Evolutionary conservation across 2,888 invertebrate species (phyloP), one percentile per base, ranked within the genome.

Genomic region (Drosophila acutilabella): DNA sequence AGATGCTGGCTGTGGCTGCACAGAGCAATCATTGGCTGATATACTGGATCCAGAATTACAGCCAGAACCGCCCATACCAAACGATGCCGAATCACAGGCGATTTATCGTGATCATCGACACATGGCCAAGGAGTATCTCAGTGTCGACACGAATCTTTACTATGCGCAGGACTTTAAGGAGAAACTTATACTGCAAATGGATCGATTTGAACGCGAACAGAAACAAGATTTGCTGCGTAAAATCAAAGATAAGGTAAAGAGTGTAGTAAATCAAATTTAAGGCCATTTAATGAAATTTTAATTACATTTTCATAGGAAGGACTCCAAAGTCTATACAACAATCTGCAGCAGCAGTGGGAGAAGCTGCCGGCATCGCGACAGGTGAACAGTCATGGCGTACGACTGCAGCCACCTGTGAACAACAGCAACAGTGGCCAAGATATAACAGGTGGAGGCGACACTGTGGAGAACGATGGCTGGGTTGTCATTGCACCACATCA

Each of bases 41-140:
- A 94, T 97, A 92, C 93, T 97, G 77, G 97, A 97, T 91, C 95
- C 96, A 0, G 96, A 97, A 89, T 93, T 97, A 62, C 94, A 96
- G 83, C 98, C 98, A 2, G 95, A 87, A 69, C 95, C 96, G 41
- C 98, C 98, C 14, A 96, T 97, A 93, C 94, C 95, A 80, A 94
- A 93, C 85, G 95, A 95, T 89, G 94, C 95, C 16, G 95, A 96
- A 91, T 98, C 98, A 57, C 94, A 96, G 91, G 94, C 95, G 77
- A 96, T 98, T 88, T 98, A 96, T 91, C 95, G 97, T 78, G 96
- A 98, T 88, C 98, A 98, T 91, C 96, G 96, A 90, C 94, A 96
- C 93, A 93, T 98, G 79, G 97, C 97, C 64, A 95, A 97, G 92
- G 97, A 98, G 92, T 98, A 97, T 93, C 94, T 98, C 64, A 96